Evolutionary conservation across 2,113 vertebrate species (phyloP), one percentile per base, ranked within the genome.

Genomic region (Siniperca knerii): DNA sequence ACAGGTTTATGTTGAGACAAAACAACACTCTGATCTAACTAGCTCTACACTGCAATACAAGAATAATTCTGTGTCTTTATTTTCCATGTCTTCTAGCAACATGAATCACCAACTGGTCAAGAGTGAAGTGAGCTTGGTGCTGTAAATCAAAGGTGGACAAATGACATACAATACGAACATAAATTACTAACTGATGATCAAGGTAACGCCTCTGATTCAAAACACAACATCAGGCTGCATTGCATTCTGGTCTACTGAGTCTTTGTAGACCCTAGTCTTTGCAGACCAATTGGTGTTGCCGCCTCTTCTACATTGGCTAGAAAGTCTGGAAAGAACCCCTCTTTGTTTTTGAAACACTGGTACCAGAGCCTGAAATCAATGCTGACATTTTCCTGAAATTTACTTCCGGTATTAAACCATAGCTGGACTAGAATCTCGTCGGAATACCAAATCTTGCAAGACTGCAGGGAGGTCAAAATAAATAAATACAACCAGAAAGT

Each of bases 301-400:
- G 54, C 15, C 15, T 37, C 29, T 52, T 57, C 6, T 8, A 8
- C 2, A 35, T 9, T 11, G 40, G 46, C 21, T 29, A 29, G 29
- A 29, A 29, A 50, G 60, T 35, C 74, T 33, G 25, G 29, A 86
- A 71, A 61, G 25, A 80, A 68, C 29, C 68, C 25, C 29, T 52
- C 16, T 25, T 69, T 79, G 52, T 74, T 64, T 68, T 57, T 61
- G 12, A 83, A 75, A 75, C 37, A 66, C 64, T 35, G 44, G 65
- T 16, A 73, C 15, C 75, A n/a, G 29, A 66, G 12, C 23, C 46
- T 54, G 33, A 66, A 23, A 42, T 23, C 20, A 79, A 65, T 23
- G 6, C 23, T 58, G 6, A 33, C 1, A 13, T 50, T 40, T 58
- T 33, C 2, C 0, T 66, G 10, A 81, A 81, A 7, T 40, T 50